These are phyloP conservation scores for Paracyclopina nana DNA, from an alignment of 1,140 invertebrate species.

Conservation along the genomic window DNA sequence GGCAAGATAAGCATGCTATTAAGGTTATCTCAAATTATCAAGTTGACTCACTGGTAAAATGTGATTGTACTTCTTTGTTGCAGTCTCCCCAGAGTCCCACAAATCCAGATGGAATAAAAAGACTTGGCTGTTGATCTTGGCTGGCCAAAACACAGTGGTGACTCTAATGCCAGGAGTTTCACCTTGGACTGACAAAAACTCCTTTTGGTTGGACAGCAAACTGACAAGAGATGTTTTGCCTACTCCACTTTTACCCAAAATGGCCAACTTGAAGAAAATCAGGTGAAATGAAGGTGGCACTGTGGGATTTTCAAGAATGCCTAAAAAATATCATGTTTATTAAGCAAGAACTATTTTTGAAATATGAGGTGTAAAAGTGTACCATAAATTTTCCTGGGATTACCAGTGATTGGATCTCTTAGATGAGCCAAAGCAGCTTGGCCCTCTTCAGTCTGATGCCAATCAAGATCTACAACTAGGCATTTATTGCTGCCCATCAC, in stretches of 20 bases:
- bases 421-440: not conserved
- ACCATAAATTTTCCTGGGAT: slow-evolving; percentile 2
- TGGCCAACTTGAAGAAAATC: not conserved
- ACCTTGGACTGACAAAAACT: not conserved
- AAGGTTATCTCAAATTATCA: not conserved
- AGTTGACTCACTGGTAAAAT: not conserved
- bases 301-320: not conserved
- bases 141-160: slow-evolving; percentile 10
- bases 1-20: not conserved
- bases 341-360: not conserved
- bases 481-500: too few species aligned
- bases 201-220: not conserved
- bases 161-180: slow-evolving; percentile 7
- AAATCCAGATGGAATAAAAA: slow-evolving; percentile 3
- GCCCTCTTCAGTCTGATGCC: slow-evolving; percentile 2
- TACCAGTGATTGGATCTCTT: not conserved
- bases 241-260: not conserved
- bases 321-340: too few species aligned
- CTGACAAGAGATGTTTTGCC: not conserved
- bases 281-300: not conserved
- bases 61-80: slow-evolving; percentile 2
- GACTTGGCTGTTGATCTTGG: not conserved
- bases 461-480: too few species aligned
- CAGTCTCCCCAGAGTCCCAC: slow-evolving; percentile 9
- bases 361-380: not conserved